phyloP scores from a whole-genome alignment of 2,888 invertebrate species.

The Leptura quadrifasciata region DNA sequence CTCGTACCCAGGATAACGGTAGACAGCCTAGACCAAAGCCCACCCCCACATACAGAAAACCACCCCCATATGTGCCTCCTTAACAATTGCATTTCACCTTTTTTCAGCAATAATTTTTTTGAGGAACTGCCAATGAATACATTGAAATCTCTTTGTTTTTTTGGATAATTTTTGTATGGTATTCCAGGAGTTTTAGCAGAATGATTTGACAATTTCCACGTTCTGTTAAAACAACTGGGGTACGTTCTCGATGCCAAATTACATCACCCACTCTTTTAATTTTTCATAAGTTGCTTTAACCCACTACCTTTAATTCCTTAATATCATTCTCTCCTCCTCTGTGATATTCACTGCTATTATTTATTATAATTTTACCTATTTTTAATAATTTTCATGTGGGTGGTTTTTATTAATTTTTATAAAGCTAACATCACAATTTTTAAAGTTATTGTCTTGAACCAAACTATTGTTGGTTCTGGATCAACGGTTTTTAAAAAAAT shows the following conservation, averaged over 20 bases:
- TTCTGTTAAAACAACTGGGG: conserved; percentile 31
- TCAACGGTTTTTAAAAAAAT: conserved; percentile 30
- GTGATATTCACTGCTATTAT: conserved; percentile 59
- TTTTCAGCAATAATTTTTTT: conserved; percentile 67
- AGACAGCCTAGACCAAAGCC: conserved; percentile 87
- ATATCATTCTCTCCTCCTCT: conserved; percentile 54
- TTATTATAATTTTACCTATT: conserved; percentile 50
- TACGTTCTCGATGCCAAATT: conserved; percentile 53
- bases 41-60: conserved; percentile 94
- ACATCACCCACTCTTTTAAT: conserved; percentile 49
- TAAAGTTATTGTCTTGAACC: conserved; percentile 30
- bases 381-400: conserved; percentile 47
- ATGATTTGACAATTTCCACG: not conserved
- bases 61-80: conserved; percentile 98
- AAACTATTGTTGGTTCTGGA: conserved; percentile 37
- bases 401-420: conserved; percentile 47
- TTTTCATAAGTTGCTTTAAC: conserved; percentile 38
- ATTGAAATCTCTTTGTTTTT: conserved; percentile 45
- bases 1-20: conserved; percentile 83
- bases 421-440: conserved; percentile 51
- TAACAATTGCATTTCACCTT: conserved; percentile 78
- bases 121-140: conserved; percentile 55
- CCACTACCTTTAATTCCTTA: conserved; percentile 15
- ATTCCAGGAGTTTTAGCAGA: conserved; percentile 33
- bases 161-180: conserved; percentile 32